Evolutionary conservation across 2,113 vertebrate species (phyloP), one percentile per base, ranked within the genome.

Genomic region (Hemiscyllium ocellatum): DNA sequence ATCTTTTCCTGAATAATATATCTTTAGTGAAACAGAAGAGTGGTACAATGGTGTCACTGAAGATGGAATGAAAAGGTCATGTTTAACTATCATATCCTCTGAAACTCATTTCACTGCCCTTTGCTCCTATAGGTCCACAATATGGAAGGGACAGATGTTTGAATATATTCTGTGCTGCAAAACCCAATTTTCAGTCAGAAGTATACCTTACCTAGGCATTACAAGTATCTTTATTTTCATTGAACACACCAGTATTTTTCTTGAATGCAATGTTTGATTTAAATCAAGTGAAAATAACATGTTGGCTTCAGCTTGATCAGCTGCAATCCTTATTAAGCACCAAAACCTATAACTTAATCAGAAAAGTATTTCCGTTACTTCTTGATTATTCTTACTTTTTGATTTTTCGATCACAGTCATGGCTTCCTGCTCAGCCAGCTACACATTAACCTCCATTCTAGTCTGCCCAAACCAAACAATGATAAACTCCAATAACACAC

Each of bases 1-100:
- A 52, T 95, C 94, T 95, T 95, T 95, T 24, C 12, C 56, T 52
- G 72, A 52, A 95, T 50, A 94, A 24, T 94, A 70, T 47, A 72
- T 94, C 89, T 20, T 72, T 8, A 72, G 42, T 76, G 69, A 95
- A 69, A 72, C 26, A 33, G 94, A 15, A 33, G 68, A 95, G 52
- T 47, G 66, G 66, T 42, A 50, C 10, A 70, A 94, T 50, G 37
- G 68, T 72, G 69, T 26, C 47, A 72, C 22, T 95, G 42, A 76
- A 72, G 26, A 0, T 52, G 66, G 47, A 72, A 50, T 2, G 42
- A 95, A 72, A 72, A 72, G 42, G 22, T 29, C 26, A 70, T 52
- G 4, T 72, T 26, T 52, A 72, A 95, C 52, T 52, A 72, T 29
- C 22, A 52, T 72, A 47, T 26, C 94, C 42, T 12, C 1, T 33